Evolutionary conservation across 2,797 vertebrate species (phyloP).

Genomic region (Aselliscus stoliczkanus): DNA sequence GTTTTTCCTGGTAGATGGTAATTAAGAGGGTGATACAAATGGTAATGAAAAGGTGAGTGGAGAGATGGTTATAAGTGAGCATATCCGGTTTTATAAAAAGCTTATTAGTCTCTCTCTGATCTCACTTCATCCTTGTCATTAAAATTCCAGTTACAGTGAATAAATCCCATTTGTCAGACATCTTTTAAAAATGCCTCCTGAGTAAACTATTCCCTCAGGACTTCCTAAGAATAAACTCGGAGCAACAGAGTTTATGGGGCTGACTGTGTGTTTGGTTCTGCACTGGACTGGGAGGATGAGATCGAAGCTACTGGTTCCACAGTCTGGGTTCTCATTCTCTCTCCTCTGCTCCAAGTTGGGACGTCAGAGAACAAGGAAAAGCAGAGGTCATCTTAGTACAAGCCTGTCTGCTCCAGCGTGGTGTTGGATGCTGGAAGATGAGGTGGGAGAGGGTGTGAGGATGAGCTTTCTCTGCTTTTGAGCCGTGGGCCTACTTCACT

Average conservation of each 20-base stretch:
- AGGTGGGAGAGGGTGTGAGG: background rate
- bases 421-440: background rate
- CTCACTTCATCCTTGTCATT: constrained; percentile 4
- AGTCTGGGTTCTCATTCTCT: background rate
- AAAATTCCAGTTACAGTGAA: background rate
- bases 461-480: background rate
- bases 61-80: background rate
- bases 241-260: background rate
- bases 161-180: background rate
- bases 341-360: background rate
- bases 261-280: background rate
- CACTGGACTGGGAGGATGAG: background rate
- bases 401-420: background rate
- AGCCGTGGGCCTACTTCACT: background rate
- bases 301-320: background rate
- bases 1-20: background rate
- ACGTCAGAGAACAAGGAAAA: background rate
- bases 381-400: background rate
- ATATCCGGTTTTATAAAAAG: background rate
- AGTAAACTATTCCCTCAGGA: background rate
- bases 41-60: background rate
- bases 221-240: background rate
- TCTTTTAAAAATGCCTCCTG: background rate
- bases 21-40: background rate
- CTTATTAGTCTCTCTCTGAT: background rate